Evolutionary conservation across 1,140 invertebrate species (phyloP), one percentile per base, ranked within the genome.

Genomic region (Bombus balteatus): DNA sequence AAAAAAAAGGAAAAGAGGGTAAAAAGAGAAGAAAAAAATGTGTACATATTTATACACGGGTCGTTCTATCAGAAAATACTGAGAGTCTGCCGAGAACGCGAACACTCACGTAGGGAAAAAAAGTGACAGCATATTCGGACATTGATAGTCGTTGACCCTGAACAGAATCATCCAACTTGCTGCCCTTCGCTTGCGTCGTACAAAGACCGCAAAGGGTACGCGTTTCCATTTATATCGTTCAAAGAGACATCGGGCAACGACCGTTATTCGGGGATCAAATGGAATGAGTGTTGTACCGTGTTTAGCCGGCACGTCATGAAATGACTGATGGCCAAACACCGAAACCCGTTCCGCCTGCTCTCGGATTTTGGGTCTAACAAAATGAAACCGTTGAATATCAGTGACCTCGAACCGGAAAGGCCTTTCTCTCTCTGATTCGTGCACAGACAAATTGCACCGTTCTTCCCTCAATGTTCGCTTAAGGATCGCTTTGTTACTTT

Each of bases 181-280:
- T 62, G 68, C 66, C 76, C 83, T 80, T 80, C 76, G 66, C 22
- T 62, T 80, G 39, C 47, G 13, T 15, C 22, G 83, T 68, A 84
- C 83, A 84, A 80, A 79, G 83, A 72, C 68, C 76, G 83, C 83
- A 84, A 80, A 84, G 76, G 83, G 76, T 37, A 39, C 37, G 53
- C 76, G n/a, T 84, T 72, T 39, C 83, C 76, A 84, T 84, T 84
- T 84, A 80, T 84, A 84, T 79, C 83, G 76, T 80, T 84, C 76
- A 84, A 84, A 84, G 83, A 62, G 76, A 80, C 39, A 71, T 76
- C 71, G 37, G n/a, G 47, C 53, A 28, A 18, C 43, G 43, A 22
- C 66, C 68, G 83, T 79, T 84, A 84, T 84, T 84, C 76, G 76
- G n/a, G 75, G 25, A 79, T 84, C 68, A 84, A 84, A 84, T 84